Conservation (phyloP, 1,140 invertebrate species). For the Forficula auricularia region DNA sequence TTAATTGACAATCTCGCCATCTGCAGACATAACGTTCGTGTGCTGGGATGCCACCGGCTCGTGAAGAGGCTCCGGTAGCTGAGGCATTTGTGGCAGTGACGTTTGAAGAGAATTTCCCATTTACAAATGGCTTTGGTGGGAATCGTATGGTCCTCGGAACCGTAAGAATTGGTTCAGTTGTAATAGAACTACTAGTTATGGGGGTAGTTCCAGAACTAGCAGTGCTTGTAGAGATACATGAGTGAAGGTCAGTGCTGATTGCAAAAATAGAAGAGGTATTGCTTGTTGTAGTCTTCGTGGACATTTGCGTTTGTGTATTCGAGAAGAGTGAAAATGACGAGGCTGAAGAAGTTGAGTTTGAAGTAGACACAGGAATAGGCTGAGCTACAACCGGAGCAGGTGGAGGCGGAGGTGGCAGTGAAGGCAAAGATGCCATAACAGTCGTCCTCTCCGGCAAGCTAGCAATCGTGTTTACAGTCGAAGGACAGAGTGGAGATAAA, state of each 20-base stretch:
- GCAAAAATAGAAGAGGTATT: not conserved
- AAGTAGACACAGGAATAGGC: too few species aligned
- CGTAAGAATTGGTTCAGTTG: slow-evolving; percentile 47
- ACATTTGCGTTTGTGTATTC: not conserved
- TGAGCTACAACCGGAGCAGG: not conserved
- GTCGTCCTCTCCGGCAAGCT: slow-evolving; percentile 20
- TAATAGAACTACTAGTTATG: not conserved
- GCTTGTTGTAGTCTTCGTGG: not conserved
- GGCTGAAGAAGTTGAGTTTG: not conserved
- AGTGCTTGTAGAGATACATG: not conserved
- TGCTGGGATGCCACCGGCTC: slow-evolving; percentile 18
- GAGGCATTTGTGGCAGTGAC: slow-evolving; percentile 13
- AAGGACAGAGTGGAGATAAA: slow-evolving; percentile 28
- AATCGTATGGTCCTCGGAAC: slow-evolving; percentile 61
- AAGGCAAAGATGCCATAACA: not conserved
- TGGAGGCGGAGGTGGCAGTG: not conserved
- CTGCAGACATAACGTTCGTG: slow-evolving; percentile 43
- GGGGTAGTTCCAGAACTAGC: not conserved
- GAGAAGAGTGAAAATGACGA: not conserved
- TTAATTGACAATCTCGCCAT: slow-evolving; percentile 68
- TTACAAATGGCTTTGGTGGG: slow-evolving; percentile 34
- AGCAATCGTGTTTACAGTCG: slow-evolving; percentile 32
- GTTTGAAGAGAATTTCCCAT: slow-evolving; percentile 22
- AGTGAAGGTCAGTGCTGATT: not conserved
- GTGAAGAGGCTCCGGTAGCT: slow-evolving; percentile 18